phyloP scores from a whole-genome alignment of 2,113 vertebrate species.

The Muntiacus muntjak region DNA sequence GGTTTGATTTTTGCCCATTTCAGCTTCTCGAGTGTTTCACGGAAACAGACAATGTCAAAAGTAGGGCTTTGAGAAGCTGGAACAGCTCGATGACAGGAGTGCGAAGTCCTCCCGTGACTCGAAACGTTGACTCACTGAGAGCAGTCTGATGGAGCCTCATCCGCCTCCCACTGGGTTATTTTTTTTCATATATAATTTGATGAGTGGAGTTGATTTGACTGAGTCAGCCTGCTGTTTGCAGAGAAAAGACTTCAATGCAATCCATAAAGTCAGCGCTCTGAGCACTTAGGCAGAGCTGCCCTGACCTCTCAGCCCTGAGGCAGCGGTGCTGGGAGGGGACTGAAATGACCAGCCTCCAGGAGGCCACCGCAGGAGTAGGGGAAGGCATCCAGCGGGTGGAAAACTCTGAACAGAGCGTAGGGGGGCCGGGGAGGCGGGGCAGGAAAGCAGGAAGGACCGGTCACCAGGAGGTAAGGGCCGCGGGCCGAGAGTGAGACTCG shows the following conservation, averaged over 20 bases:
- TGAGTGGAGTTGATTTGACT: background rate
- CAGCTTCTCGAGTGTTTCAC: background rate
- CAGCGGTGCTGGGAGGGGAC: background rate
- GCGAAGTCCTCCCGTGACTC: background rate
- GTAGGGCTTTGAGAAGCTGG: background rate
- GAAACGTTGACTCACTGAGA: background rate
- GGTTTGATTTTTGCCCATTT: background rate
- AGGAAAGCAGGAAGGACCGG: background rate
- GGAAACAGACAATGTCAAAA: background rate
- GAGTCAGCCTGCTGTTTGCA: background rate
- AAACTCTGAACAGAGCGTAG: background rate
- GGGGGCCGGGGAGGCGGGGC: too few relatives aligned
- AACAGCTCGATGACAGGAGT: background rate
- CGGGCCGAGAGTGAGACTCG: rapidly evolving
- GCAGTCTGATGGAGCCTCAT: background rate
- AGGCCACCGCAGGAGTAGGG: background rate
- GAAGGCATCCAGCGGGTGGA: background rate
- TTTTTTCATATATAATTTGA: background rate
- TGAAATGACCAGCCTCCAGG: background rate
- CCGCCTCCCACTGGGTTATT: background rate
- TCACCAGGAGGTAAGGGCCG: background rate
- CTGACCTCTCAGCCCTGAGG: background rate
- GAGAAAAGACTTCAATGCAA: background rate
- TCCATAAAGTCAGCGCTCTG: background rate
- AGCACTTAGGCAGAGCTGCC: background rate